Conservation (phyloP, 2,797 vertebrate species). For the Microcaecilia unicolor region DNA sequence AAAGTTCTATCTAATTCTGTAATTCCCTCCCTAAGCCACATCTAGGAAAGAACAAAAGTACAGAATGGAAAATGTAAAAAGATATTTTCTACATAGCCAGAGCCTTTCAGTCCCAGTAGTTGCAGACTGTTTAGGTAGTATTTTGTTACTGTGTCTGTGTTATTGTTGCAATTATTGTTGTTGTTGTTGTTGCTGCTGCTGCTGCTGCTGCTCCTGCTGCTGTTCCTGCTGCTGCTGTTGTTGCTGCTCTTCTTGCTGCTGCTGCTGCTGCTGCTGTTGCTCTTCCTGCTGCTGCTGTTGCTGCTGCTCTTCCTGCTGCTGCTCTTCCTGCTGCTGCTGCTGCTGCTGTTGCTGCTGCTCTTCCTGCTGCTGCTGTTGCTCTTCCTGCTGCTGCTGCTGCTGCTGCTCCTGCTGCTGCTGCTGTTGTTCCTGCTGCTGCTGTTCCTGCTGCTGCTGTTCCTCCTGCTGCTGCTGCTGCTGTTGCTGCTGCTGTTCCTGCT, state of each 20-base stretch:
- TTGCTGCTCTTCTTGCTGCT: too few relatives aligned
- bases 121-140: too few relatives aligned
- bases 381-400: not conserved
- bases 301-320: too few relatives aligned
- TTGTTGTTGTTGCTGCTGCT: not conserved
- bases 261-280: not conserved
- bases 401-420: not conserved
- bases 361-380: not conserved
- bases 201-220: not conserved
- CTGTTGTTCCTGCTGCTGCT: not conserved
- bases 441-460: not conserved
- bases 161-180: not conserved
- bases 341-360: not conserved
- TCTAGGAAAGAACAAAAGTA: too few relatives aligned
- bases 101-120: too few relatives aligned
- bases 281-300: not conserved
- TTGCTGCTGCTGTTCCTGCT: not conserved
- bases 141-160: too few relatives aligned
- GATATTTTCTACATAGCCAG: too few relatives aligned
- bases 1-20: too few relatives aligned
- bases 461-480: not conserved
- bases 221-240: not conserved
- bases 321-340: too few relatives aligned
- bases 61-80: too few relatives aligned
- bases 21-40: too few relatives aligned